These are phyloP conservation scores for Lophura swinhoii DNA, from an alignment of 2,797 vertebrate genomes.

Conservation along the genomic window DNA sequence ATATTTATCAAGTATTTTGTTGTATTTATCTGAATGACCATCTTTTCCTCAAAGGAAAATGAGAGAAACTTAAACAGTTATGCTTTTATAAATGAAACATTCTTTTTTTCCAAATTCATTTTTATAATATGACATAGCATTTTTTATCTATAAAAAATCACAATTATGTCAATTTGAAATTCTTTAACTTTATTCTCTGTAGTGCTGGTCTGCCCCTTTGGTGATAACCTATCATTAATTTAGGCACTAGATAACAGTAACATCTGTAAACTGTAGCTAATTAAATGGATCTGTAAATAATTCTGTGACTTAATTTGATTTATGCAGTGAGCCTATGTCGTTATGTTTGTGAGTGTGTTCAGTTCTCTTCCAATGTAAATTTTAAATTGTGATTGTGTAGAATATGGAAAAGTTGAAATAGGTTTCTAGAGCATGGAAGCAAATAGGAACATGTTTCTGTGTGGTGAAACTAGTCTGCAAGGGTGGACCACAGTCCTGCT, in stretches of 20 bases:
- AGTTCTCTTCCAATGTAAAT: background rate
- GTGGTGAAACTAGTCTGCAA: background rate
- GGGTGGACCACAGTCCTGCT: background rate
- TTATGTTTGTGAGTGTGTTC: background rate
- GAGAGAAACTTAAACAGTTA: background rate
- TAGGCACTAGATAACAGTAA: background rate
- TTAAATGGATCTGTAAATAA: background rate
- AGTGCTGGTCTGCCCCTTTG: background rate
- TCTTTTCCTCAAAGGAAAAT: conserved; percentile 3
- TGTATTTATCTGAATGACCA: background rate
- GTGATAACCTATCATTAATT: background rate
- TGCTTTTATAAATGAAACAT: background rate
- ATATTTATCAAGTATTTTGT: conserved; percentile 62
- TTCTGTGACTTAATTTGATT: background rate
- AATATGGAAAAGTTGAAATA: background rate
- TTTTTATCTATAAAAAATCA: background rate
- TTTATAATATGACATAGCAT: background rate
- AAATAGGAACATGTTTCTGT: background rate
- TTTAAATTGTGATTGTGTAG: background rate
- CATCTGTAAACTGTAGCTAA: background rate
- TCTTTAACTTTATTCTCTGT: background rate
- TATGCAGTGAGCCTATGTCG: background rate
- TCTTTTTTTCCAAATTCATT: background rate
- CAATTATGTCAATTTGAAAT: background rate
- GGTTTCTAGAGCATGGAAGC: background rate